Base-by-base conservation (phyloP, 2,797 vertebrate genomes). In the Silurus lanzhouensis region DNA sequence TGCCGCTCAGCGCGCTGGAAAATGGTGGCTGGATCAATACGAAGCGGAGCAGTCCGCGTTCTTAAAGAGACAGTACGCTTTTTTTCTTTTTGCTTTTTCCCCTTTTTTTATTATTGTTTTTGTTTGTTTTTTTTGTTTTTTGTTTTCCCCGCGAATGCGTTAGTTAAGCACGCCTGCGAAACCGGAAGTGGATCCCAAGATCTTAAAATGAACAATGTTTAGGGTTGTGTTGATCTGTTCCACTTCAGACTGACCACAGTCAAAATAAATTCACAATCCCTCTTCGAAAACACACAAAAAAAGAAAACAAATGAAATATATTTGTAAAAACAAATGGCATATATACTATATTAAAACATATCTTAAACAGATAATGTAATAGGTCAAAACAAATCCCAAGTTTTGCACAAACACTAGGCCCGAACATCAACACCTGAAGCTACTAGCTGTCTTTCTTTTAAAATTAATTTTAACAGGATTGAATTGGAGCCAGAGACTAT, bases 1-100 rank as follows among this genome's bases (percentile, higher is more conserved):
- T 93, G 93, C 94, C 93, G 94, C 94, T 93, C 72, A 86, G 86
- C 86, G 88, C 84, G 95, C 93, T 95, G 95, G 95, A 96, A 96
- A 96, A 96, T 96, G 95, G 95, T 91, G 95, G 95, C 93, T 95
- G 92, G 95, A 96, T 96, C 95, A 93, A 96, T 96, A 95, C 94
- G 94, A 95, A 94, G 91, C 93, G 90, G 93, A 93, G 89, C 81
- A 94, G 93, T 91, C 85, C 89, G 90, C 89, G 86, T 79, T 87
- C 94, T 96, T 96, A 96, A 96, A 96, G 95, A 92, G 95, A 96
- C 95, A 96, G 95, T 91, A 68, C 94, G 75, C 92, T 60, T 83
- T 84, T 89, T 90, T 89, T 27, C 25, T 22, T 55, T 12, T 82
- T 86, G 87, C 89, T 90, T 57, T 44, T 31, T 12, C 48, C 48